phyloP scores from a whole-genome alignment of 2,113 vertebrate genomes.

The Pygoscelis antarcticus region DNA sequence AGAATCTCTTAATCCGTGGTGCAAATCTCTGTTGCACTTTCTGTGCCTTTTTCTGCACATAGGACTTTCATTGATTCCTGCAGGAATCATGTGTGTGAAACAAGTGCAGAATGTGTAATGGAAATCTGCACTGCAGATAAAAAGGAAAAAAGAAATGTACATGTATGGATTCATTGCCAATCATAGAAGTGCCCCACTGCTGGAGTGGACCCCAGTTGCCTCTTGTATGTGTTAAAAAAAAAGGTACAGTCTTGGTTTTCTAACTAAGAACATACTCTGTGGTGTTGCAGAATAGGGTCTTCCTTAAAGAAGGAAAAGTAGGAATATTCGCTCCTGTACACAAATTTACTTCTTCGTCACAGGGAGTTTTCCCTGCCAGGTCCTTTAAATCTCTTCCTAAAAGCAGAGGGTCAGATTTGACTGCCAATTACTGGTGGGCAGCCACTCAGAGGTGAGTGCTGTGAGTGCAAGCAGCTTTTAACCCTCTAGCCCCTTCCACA shows the following conservation, averaged over 20 bases:
- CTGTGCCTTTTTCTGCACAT: slow-evolving; percentile 3
- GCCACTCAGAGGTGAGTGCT: fast-evolving
- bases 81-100: not conserved
- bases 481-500: not conserved
- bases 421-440: not conserved
- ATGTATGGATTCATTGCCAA: not conserved
- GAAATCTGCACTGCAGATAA: slow-evolving; percentile 47
- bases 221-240: not conserved
- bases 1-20: slow-evolving; percentile 52
- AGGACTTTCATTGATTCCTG: slow-evolving; percentile 24
- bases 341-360: not conserved
- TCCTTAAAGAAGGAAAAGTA: not conserved
- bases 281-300: not conserved
- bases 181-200: not conserved
- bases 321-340: not conserved
- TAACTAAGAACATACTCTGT: not conserved
- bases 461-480: not conserved
- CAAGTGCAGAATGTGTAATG: slow-evolving; percentile 29
- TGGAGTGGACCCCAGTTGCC: not conserved
- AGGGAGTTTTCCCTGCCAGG: not conserved
- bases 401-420: not conserved
- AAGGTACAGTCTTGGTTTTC: not conserved
- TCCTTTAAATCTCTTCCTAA: not conserved
- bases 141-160: not conserved
- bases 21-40: slow-evolving; percentile 49